A percentile compares a stretch with the other conserved stretches of the same genome.
Evolutionary conservation across 2,888 invertebrate species (phyloP).

Genomic region (Xestoiulus laeticollis): DNA sequence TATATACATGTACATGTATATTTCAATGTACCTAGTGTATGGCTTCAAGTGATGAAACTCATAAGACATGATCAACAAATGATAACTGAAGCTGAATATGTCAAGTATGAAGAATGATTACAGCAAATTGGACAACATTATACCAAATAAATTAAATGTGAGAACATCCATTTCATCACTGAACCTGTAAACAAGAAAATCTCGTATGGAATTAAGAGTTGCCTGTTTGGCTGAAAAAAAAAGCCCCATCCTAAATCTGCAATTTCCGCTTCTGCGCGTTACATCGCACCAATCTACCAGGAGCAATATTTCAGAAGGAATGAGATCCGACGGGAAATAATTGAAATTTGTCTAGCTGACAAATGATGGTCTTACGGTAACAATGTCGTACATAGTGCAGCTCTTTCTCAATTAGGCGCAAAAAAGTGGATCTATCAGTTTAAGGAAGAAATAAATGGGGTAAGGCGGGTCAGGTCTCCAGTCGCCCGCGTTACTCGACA

Average conservation of each 20-base stretch:
- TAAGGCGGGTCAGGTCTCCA: background rate
- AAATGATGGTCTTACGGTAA: slow-evolving; percentile 31
- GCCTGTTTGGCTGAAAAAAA: background rate
- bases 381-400: slow-evolving; percentile 5
- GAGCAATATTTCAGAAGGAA: background rate
- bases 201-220: too few relatives aligned
- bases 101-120: too few relatives aligned
- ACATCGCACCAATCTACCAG: background rate
- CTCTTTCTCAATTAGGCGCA: slow-evolving; percentile 31
- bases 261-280: background rate
- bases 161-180: too few relatives aligned
- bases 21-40: too few relatives aligned
- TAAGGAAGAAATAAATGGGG: background rate
- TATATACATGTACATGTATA: too few relatives aligned
- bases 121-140: too few relatives aligned
- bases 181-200: too few relatives aligned
- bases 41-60: too few relatives aligned
- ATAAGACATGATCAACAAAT: too few relatives aligned
- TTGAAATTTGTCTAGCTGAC: slow-evolving; percentile 40
- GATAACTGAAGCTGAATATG: too few relatives aligned
- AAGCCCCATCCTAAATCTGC: background rate
- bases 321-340: slow-evolving; percentile 24
- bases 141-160: too few relatives aligned
- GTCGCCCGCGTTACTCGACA: background rate
- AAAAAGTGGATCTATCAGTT: background rate